Conservation (phyloP, 92 coral and sea anemone species). For the Virgularia gustaviana region DNA sequence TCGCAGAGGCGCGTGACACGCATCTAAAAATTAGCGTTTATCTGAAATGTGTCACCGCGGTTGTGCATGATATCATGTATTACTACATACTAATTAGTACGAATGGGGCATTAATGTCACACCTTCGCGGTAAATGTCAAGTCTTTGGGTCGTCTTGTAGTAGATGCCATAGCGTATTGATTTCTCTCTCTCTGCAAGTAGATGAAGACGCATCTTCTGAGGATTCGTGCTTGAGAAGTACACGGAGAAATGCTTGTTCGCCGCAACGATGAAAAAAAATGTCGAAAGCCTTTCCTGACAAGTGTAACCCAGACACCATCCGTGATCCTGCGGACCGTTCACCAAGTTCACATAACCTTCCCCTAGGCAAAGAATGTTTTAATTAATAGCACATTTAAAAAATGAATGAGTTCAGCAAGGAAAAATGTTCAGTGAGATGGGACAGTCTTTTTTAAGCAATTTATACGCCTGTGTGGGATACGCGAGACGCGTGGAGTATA, state of each 20-base stretch:
- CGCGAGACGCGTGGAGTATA: too few species aligned
- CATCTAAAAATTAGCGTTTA: too few species aligned
- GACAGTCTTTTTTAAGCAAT: too few species aligned
- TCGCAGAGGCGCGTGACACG: too few species aligned
- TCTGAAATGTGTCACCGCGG: too few species aligned
- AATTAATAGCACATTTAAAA: neutral
- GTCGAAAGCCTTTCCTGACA: slow-evolving; percentile 90
- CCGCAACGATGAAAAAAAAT: slow-evolving; percentile 72
- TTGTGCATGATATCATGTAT: too few species aligned
- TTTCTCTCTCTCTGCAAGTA: slow-evolving; percentile 56
- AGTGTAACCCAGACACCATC: slow-evolving; percentile 90
- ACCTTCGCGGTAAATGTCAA: slow-evolving; percentile 77
- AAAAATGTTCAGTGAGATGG: too few species aligned
- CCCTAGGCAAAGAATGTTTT: slow-evolving; percentile 25
- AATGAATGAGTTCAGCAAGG: neutral
- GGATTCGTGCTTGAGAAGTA: slow-evolving; percentile 81
- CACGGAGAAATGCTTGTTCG: slow-evolving; percentile 60
- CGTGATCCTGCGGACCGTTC: slow-evolving; percentile 89
- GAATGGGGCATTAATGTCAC: too few species aligned
- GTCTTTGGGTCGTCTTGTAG: slow-evolving; percentile 75
- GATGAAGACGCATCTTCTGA: slow-evolving; percentile 63
- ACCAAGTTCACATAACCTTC: slow-evolving; percentile 74
- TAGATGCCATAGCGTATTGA: slow-evolving; percentile 71
- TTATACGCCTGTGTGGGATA: too few species aligned
- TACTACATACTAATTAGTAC: too few species aligned